phyloP scores from a whole-genome alignment of 2,113 vertebrate species.

The Sphyrna mokarran region DNA sequence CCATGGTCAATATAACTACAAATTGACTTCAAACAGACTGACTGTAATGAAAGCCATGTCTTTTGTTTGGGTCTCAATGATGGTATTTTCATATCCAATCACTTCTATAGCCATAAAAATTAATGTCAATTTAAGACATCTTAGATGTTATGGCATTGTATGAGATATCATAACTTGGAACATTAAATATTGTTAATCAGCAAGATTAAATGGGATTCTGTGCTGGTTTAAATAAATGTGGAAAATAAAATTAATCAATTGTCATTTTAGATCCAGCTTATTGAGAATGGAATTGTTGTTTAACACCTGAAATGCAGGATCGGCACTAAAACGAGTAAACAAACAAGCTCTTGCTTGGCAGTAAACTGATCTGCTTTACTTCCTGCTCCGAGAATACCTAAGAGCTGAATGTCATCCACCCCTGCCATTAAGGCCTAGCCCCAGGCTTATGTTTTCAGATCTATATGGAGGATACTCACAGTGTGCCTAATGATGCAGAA shows the following conservation, averaged over 20 bases:
- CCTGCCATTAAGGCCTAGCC: slow-evolving; percentile 42
- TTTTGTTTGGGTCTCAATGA: slow-evolving; percentile 52
- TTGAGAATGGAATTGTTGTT: slow-evolving; percentile 27
- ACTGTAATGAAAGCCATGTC: slow-evolving; percentile 53
- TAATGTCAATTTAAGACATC: slow-evolving; percentile 14
- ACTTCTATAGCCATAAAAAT: slow-evolving; percentile 47
- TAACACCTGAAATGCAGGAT: slow-evolving; percentile 53
- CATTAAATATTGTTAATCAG: neutral
- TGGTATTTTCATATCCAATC: slow-evolving; percentile 57
- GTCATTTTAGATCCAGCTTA: neutral
- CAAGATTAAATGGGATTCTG: neutral
- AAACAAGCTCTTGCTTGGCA: slow-evolving; percentile 64
- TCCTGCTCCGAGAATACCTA: slow-evolving; percentile 47
- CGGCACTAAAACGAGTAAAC: slow-evolving; percentile 54
- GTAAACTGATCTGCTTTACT: slow-evolving; percentile 57
- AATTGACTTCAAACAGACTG: slow-evolving; percentile 44
- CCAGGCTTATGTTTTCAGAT: slow-evolving; percentile 42
- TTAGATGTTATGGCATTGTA: neutral
- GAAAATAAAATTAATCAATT: neutral
- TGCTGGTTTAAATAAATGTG: neutral
- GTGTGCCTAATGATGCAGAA: slow-evolving; percentile 46
- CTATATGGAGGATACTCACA: slow-evolving; percentile 38
- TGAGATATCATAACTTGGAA: neutral
- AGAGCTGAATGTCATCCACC: slow-evolving; percentile 42
- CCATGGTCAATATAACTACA: slow-evolving; percentile 28